These are phyloP conservation scores for Muscicapa comitata DNA, from an alignment of 2,797 vertebrate species.

Conservation along the genomic window DNA sequence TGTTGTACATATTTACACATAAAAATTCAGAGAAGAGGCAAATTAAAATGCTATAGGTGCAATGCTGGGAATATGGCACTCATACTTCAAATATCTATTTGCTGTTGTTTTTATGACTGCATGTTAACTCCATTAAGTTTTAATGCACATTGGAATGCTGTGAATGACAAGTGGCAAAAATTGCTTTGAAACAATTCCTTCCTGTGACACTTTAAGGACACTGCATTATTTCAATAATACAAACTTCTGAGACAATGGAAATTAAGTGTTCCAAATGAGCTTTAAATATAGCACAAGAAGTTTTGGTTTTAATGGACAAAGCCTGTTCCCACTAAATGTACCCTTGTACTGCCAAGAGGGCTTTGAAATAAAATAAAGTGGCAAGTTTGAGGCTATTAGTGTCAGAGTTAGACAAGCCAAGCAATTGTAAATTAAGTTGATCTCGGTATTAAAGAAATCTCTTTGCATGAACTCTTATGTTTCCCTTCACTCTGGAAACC, in stretches of 20 bases:
- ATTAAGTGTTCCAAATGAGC: constrained; percentile 25
- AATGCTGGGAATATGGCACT: neutral
- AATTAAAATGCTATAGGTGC: neutral
- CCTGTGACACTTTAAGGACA: neutral
- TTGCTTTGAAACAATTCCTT: neutral
- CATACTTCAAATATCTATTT: neutral
- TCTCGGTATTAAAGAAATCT: neutral
- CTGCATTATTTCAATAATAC: constrained; percentile 5
- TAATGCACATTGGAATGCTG: neutral
- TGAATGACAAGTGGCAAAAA: neutral
- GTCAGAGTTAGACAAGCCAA: constrained; percentile 25
- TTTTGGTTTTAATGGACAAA: constrained; percentile 36
- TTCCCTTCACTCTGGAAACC: constrained; percentile 29
- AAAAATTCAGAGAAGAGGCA: neutral
- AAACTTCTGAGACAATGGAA: constrained; percentile 34
- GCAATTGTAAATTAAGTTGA: constrained; percentile 13
- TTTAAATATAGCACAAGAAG: constrained; percentile 23
- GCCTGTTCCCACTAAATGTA: constrained; percentile 37
- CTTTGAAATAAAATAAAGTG: constrained; percentile 37
- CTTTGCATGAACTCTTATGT: neutral
- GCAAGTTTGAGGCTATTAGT: constrained; percentile 47
- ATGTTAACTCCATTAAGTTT: neutral
- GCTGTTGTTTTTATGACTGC: neutral
- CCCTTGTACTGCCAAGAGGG: constrained; percentile 21
- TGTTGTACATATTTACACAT: neutral